Percentiles rank a stretch among this genome's conserved stretches.
Evolutionary conservation across 2,888 invertebrate species (phyloP).

Genomic region (Macroteleia sp.): DNA sequence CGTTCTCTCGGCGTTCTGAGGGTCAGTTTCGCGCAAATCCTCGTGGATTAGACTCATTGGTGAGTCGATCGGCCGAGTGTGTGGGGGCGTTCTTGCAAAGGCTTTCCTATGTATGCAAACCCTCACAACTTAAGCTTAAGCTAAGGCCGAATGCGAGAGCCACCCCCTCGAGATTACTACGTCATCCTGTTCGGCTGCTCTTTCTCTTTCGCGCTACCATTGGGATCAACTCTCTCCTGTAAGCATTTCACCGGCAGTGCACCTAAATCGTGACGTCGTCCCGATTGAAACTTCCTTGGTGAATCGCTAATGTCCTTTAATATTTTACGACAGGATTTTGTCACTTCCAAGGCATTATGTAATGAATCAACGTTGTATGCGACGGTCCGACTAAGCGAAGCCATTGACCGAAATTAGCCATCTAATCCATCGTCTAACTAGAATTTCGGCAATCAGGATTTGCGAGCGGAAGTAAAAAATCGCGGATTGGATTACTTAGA

Average conservation of each 20-base stretch:
- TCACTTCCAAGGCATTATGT: conserved; percentile 7
- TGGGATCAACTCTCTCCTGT: conserved; percentile 77
- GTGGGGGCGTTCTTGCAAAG: conserved; percentile 54
- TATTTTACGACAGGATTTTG: conserved; percentile 42
- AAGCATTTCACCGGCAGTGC: conserved; percentile 73
- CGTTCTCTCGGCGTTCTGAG: conserved; percentile 60
- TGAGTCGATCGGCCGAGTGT: conserved; percentile 54
- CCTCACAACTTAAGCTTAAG: conserved; percentile 81
- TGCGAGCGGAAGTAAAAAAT: conserved; percentile 18
- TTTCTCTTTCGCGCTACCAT: conserved; percentile 73
- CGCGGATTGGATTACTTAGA: conserved; percentile 40
- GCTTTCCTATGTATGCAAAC: conserved; percentile 78
- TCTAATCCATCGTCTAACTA: not conserved
- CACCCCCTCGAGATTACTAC: conserved; percentile 82
- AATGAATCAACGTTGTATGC: conserved; percentile 10
- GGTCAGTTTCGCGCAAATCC: conserved; percentile 66
- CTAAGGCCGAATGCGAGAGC: conserved; percentile 78
- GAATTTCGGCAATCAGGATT: conserved; percentile 1
- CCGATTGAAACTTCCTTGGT: conserved; percentile 55
- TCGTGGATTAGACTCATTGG: conserved; percentile 67
- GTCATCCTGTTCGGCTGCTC: conserved; percentile 78
- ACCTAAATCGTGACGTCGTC: conserved; percentile 75
- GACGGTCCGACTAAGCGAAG: no score
- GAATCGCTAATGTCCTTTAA: conserved; percentile 45
- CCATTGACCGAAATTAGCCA: not conserved